Conservation (phyloP, 2,797 vertebrate species). For the Luscinia megarhynchos region DNA sequence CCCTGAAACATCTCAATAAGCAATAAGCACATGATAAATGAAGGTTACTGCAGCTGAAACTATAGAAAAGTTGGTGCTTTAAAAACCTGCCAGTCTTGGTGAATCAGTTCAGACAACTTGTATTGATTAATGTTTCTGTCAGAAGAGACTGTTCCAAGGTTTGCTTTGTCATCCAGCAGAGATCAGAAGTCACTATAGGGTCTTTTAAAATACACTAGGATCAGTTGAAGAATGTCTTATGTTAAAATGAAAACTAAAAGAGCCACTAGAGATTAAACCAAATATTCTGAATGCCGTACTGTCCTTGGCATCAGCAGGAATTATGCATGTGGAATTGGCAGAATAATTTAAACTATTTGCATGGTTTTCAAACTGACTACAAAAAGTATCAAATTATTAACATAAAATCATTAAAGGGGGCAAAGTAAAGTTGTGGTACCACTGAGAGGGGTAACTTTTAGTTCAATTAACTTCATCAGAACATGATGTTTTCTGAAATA, state of each 20-base stretch:
- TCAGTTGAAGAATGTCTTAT: not conserved
- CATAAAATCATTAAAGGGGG: accelerated
- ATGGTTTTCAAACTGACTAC: not conserved
- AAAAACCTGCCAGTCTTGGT: not conserved
- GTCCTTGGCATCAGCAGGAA: not conserved
- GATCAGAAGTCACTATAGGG: not conserved
- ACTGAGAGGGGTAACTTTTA: not conserved
- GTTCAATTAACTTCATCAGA: not conserved
- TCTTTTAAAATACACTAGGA: not conserved
- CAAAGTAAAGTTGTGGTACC: not conserved
- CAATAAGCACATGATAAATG: not conserved
- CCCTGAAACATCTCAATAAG: not conserved
- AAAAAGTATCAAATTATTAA: not conserved
- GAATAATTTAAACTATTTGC: not conserved
- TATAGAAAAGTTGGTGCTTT: not conserved
- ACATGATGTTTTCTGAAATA: not conserved
- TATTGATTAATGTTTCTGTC: not conserved
- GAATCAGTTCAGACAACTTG: not conserved
- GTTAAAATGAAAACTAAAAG: not conserved
- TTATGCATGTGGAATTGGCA: not conserved
- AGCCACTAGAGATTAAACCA: not conserved
- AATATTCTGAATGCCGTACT: not conserved
- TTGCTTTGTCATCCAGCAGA: conserved; percentile 11
- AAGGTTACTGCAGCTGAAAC: not conserved
- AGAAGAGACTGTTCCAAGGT: not conserved